Evolutionary conservation across 2,797 vertebrate species (phyloP).

Genomic region (Tiaroga cobitis): DNA sequence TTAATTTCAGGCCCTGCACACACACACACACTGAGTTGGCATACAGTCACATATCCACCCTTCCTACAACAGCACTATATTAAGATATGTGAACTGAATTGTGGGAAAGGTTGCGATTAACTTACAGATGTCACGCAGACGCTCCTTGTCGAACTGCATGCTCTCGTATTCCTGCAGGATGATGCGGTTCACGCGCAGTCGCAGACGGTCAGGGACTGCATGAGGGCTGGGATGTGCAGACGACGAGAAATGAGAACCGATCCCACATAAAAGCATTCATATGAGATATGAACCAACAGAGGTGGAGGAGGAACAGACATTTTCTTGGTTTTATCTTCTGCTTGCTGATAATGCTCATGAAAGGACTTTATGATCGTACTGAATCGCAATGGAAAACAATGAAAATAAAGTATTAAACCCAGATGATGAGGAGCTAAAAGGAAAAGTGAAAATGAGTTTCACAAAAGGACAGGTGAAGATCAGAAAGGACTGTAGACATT

Average conservation of each 20-base stretch:
- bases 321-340: neutral
- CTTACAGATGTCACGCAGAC: conserved; percentile 96
- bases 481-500: neutral
- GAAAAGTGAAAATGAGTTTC: conserved; percentile 13
- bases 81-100: neutral
- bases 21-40: conserved; percentile 10
- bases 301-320: conserved; percentile 7
- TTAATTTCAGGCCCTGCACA: too few relatives aligned
- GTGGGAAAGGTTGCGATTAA: conserved; percentile 45
- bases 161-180: conserved; percentile 93
- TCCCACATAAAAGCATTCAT: neutral
- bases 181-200: conserved; percentile 95
- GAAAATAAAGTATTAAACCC: neutral
- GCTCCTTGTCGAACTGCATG: conserved; percentile 95
- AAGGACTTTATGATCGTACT: neutral
- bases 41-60: conserved; percentile 39
- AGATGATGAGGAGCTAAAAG: neutral
- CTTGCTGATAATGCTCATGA: conserved; percentile 19
- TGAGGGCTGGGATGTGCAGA: conserved; percentile 82
- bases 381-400: neutral
- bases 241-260: conserved; percentile 14
- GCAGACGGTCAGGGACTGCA: conserved; percentile 90
- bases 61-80: neutral
- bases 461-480: conserved; percentile 19
- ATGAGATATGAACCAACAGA: neutral